Evolutionary conservation across 1,140 invertebrate genomes (phyloP), one percentile per base, ranked within the genome.

Genomic region (Aporrectodea caliginosa): DNA sequence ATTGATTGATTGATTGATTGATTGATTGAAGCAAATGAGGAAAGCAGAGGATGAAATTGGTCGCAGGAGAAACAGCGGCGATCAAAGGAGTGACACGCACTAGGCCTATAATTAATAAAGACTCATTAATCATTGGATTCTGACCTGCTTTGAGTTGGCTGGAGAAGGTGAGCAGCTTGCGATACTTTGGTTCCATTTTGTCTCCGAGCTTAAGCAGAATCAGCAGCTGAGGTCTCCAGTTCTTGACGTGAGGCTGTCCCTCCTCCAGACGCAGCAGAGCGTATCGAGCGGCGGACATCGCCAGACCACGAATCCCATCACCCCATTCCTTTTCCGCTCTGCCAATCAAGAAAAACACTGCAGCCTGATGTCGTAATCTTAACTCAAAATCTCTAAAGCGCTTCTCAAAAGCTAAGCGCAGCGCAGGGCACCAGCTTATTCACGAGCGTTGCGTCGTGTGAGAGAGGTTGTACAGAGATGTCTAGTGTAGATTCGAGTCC

Each of bases 321-420:
- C 98, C 98, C 98, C 98, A 99, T 91, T 99, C 98, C 86, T 99
- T 99, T 88, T 99, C 97, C 77, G 98, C 98, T 73, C 95, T 96
- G 81, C 30, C 81, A 82, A n/a, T n/a, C n/a, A n/a, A n/a, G n/a
- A n/a, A n/a, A n/a, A n/a, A n/a, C n/a, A n/a, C n/a, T n/a, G n/a
- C n/a, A n/a, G n/a, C n/a, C n/a, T n/a, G n/a, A n/a, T n/a, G n/a
- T n/a, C n/a, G n/a, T n/a, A n/a, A n/a, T n/a, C n/a, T n/a, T n/a
- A n/a, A n/a, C n/a, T n/a, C n/a, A n/a, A n/a, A n/a, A n/a, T n/a
- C n/a, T n/a, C n/a, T n/a, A n/a, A n/a, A n/a, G n/a, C n/a, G n/a
- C n/a, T n/a, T n/a, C n/a, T n/a, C n/a, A n/a, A n/a, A n/a, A n/a
- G n/a, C n/a, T n/a, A n/a, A n/a, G n/a, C n/a, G n/a, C n/a, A n/a